phyloP scores from a whole-genome alignment of 2,797 vertebrate genomes.

The Typhlichthys subterraneus region DNA sequence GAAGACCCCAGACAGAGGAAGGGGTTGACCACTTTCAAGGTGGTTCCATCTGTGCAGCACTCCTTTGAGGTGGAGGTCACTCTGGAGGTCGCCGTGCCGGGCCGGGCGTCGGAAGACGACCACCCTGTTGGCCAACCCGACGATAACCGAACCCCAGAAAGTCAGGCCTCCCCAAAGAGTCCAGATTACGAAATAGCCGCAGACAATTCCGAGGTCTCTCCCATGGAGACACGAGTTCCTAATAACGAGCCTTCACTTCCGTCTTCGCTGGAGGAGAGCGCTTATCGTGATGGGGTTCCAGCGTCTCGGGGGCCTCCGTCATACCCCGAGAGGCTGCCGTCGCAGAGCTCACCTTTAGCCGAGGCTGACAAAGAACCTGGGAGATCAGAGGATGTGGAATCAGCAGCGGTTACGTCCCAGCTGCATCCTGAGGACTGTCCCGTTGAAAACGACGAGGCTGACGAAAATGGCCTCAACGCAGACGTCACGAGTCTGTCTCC shows the following conservation, averaged over 20 bases:
- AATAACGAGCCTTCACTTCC: not conserved
- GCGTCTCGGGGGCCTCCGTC: not conserved
- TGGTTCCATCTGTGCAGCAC: conserved; percentile 48
- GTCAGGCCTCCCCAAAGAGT: not conserved
- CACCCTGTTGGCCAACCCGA: not conserved
- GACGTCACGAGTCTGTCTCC: conserved; percentile 3
- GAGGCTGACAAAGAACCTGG: conserved; percentile 47
- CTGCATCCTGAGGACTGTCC: conserved; percentile 66
- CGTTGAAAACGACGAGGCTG: conserved; percentile 70
- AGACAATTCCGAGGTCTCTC: not conserved
- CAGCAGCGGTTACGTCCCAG: conserved; percentile 75
- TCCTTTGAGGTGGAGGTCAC: conserved; percentile 14
- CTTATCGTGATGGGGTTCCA: not conserved
- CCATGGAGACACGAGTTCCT: not conserved
- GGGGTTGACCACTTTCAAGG: conserved; percentile 66
- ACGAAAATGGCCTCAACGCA: conserved; percentile 74
- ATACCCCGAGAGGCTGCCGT: not conserved
- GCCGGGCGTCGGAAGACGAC: not conserved
- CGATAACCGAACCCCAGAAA: conserved; percentile 12
- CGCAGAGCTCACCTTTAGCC: conserved; percentile 1
- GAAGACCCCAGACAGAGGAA: conserved; percentile 45
- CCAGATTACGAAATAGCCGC: conserved; percentile 7
- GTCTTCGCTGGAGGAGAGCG: not conserved
- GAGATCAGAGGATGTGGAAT: conserved; percentile 66
- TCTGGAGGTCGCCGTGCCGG: conserved; percentile 13